Evolutionary conservation across 2,797 vertebrate species (phyloP).

Genomic region (Diglossa cyanea): DNA sequence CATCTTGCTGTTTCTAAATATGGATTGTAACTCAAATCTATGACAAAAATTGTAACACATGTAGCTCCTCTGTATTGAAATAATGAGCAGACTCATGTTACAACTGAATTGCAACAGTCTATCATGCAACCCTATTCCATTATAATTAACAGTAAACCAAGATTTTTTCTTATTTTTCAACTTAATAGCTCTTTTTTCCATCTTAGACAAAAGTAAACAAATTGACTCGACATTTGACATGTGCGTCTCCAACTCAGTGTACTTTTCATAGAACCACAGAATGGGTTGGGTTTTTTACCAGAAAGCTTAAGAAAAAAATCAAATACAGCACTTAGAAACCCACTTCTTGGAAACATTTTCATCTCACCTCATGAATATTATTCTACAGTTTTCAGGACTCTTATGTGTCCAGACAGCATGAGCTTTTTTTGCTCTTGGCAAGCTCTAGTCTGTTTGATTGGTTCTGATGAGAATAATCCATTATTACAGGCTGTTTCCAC

Average conservation of each 20-base stretch:
- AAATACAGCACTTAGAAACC: background rate
- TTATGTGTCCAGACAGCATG: background rate
- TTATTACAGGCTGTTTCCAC: background rate
- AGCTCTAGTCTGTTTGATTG: background rate
- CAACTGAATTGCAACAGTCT: background rate
- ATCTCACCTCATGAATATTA: background rate
- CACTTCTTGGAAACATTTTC: background rate
- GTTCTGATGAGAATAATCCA: background rate
- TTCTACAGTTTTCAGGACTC: background rate
- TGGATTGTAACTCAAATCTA: background rate
- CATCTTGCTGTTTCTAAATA: background rate
- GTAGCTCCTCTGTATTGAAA: background rate
- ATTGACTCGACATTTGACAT: background rate
- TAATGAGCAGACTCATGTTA: background rate
- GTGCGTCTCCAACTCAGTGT: background rate
- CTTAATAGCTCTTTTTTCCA: background rate
- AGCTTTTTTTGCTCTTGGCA: background rate
- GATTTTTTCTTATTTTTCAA: background rate
- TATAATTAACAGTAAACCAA: background rate
- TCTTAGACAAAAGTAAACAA: background rate
- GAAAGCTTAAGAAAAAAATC: constrained; percentile 17
- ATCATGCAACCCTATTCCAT: background rate
- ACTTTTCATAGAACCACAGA: background rate
- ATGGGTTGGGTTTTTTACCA: background rate
- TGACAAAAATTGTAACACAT: background rate